Base-by-base conservation (phyloP, 2,113 vertebrate genomes). In the Uria lomvia region DNA sequence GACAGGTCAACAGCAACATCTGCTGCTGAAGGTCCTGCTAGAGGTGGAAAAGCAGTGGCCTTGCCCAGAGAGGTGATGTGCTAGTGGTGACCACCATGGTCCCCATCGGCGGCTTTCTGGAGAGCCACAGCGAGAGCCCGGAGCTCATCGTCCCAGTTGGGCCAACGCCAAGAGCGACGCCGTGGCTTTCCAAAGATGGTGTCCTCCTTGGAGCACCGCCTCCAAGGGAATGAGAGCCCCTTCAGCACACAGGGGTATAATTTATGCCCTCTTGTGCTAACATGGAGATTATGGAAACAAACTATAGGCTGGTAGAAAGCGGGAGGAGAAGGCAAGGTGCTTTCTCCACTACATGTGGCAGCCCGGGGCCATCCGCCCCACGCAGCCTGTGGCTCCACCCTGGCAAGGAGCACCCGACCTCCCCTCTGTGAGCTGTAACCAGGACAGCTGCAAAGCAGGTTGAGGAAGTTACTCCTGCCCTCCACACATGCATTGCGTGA, bases 311-410 rank as follows among this genome's bases (percentile, higher is more conserved):
- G 34, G 32, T 62, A 72, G 27, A 66, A 86, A 52, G 17, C 24
- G 40, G 38, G 8, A 74, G 55, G n/a, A 71, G 53, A 45, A 0
- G 5, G 24, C 21, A 72, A 66, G 17, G 56, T 66, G 38, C 30
- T n/a, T 70, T 53, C 38, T 79, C 15, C 3, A 1, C 32, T 26
- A 36, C 1, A 2, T 1, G 0, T 49, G 14, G 52, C 55, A 78
- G 34, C 9, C 19, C 2, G 3, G 15, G 11, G 24, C 75, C 8
- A 6, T 43, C 1, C 0, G 1, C 32, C 36, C 14, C 0, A 0
- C 0, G 1, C 23, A 81, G 73, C 7, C 45, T 58, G 36, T 2
- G 15, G 34, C 50, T 76, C 18, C 55, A 71, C 47, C 30, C 30
- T 19, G 66, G 30, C 23, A 22, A 53, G 45, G 40, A 77, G 40